phyloP scores from a whole-genome alignment of 2,888 invertebrate species.

The Diabrotica balteata region DNA sequence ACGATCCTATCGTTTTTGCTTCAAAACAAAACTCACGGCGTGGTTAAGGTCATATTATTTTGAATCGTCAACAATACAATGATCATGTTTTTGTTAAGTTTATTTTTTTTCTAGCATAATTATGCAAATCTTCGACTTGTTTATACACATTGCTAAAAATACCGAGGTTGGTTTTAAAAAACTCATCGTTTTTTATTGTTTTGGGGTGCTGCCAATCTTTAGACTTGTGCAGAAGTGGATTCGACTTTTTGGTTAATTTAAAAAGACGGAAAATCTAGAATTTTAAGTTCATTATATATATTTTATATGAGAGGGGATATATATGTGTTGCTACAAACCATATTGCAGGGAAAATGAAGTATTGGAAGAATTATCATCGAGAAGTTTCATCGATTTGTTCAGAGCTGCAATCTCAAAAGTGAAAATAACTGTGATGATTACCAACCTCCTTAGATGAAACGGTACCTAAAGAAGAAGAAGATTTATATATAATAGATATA shows the following conservation, averaged over 20 bases:
- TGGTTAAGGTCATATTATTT: conserved; percentile 2
- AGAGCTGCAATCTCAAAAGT: too few species aligned
- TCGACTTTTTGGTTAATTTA: background rate
- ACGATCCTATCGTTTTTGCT: background rate
- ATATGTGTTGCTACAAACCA: too few species aligned
- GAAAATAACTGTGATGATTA: too few species aligned
- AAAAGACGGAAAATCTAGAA: background rate
- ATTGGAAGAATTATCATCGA: too few species aligned
- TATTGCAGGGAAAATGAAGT: too few species aligned
- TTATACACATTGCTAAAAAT: conserved; percentile 23
- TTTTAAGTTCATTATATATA: too few species aligned
- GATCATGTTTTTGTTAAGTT: conserved; percentile 6
- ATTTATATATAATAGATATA: too few species aligned
- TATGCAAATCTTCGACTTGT: conserved; percentile 28
- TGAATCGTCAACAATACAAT: conserved; percentile 17
- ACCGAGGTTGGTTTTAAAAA: background rate
- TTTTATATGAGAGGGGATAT: too few species aligned
- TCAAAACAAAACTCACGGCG: background rate
- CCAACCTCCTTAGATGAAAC: too few species aligned
- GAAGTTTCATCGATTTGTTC: too few species aligned
- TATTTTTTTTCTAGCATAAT: conserved; percentile 4
- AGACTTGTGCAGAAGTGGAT: background rate
- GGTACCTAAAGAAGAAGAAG: too few species aligned
- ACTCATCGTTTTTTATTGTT: conserved; percentile 16
- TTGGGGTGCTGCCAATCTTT: conserved; percentile 26